Evolutionary conservation across 2,113 vertebrate genomes (phyloP), one percentile per base, ranked within the genome.

Genomic region (Pollachius pollachius): DNA sequence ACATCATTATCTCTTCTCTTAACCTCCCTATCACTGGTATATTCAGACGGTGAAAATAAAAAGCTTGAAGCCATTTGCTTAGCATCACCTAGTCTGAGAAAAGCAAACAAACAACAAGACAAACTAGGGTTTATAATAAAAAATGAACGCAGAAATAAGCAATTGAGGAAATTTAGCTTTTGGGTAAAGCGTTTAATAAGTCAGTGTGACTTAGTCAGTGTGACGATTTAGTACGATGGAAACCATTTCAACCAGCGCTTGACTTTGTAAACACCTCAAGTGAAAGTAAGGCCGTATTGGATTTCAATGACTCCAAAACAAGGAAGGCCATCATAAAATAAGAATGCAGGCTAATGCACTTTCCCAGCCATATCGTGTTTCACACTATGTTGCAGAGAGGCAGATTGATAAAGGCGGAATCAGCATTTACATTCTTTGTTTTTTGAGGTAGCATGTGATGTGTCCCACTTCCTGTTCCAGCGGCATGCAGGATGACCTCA

Each of bases 331-430:
- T 75, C 72, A 84, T 85, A 25, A 25, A 25, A 25, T 2, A 15
- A 87, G 78, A 21, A 63, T 77, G 84, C 69, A 59, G 62, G 27
- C 72, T 6, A 0, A 64, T 75, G 73, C 77, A 65, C 72, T 82
- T 73, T 74, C 82, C 75, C 78, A 80, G 77, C 62, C 72, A 78
- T 87, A 80, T 89, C 81, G 74, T 70, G 83, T 88, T 89, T 76
- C 84, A 81, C 81, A 84, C 70, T 76, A 76, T 79, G 73, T 54
- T 83, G 81, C 84, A 86, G 81, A 86, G 88, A 82, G 65, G 74
- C 72, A 77, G 81, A 85, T 81, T 87, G 84, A 82, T 85, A 85
- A 87, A 86, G 52, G 57, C 79, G 79, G 84, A 85, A 71, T 91
- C 87, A 89, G 88, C 88, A 34, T 34, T 34, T 34, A 34, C 30